Base-by-base conservation (phyloP, 2,888 invertebrate species). In the Corythucha ciliata region DNA sequence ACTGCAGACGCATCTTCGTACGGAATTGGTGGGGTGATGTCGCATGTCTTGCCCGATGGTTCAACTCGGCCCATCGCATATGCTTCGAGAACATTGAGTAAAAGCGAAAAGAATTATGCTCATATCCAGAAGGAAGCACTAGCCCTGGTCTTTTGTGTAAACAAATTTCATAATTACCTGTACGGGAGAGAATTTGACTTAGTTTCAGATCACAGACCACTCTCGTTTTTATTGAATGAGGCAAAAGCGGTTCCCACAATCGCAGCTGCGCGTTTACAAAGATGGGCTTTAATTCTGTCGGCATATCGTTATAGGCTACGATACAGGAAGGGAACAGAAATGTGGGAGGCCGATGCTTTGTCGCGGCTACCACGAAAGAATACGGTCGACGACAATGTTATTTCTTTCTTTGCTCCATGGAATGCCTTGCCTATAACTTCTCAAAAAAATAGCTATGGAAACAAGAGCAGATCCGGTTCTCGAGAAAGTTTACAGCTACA, bases 391-490 rank as follows among this genome's bases (percentile, higher is more conserved):
- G n/a, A n/a, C n/a, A n/a, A n/a, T n/a, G n/a, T n/a, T n/a, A n/a
- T n/a, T n/a, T n/a, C n/a, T n/a, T n/a, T n/a, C n/a, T n/a, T n/a
- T n/a, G n/a, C n/a, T n/a, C n/a, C n/a, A n/a, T n/a, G n/a, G n/a
- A n/a, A n/a, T n/a, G n/a, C n/a, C n/a, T n/a, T n/a, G n/a, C n/a
- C n/a, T n/a, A n/a, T n/a, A n/a, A n/a, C n/a, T n/a, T n/a, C n/a
- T n/a, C n/a, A 51, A 53, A 42, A 41, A 27, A 18, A 48, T 40
- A 16, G 14, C 26, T 2, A 26, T 41, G 10, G 52, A 48, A 22
- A 41, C 49, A 29, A 62, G 39, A 32, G 42, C 1, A 2, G 53
- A 53, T 29, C 41, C 42, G 18, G 14, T 48, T 6, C 18, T 48
- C n/a, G 22, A 40, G 29, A 22, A 40, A 33, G 29, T 48, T n/a